Conservation (phyloP, 1,140 invertebrate genomes). For the Drosophila sturtevanti region DNA sequence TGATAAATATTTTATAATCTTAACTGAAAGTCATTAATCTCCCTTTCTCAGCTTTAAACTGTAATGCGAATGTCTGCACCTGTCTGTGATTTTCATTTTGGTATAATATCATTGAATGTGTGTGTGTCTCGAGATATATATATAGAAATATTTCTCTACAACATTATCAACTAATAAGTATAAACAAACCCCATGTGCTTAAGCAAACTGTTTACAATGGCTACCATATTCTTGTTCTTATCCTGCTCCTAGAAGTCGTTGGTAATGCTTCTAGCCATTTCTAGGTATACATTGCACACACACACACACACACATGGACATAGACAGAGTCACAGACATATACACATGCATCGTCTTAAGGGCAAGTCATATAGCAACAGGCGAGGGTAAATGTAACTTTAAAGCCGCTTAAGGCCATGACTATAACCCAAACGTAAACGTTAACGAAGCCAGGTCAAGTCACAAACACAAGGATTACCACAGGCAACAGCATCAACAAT, state of each 20-base stretch:
- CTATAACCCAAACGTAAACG: constrained; percentile 64
- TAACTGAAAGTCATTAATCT: not conserved
- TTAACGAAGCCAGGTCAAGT: constrained; percentile 61
- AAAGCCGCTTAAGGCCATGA: constrained; percentile 73
- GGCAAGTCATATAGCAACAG: constrained; percentile 58
- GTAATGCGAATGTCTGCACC: constrained; percentile 11
- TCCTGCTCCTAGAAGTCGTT: constrained; percentile 1
- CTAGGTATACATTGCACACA: constrained; percentile 37
- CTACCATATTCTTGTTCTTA: constrained; percentile 13
- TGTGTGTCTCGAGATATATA: not conserved
- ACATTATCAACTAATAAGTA: constrained; percentile 76
- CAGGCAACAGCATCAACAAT: constrained; percentile 45
- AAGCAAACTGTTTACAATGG: constrained; percentile 64
- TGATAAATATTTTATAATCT: not conserved
- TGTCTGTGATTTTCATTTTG: not conserved
- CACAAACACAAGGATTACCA: constrained; percentile 77
- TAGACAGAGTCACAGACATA: not conserved
- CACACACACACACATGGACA: not conserved
- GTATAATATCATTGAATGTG: not conserved
- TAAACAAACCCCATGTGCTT: constrained; percentile 72
- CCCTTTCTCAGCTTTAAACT: not conserved
- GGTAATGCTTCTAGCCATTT: constrained; percentile 18
- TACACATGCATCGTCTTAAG: constrained; percentile 24
- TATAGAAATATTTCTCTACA: constrained; percentile 17
- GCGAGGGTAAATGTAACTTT: constrained; percentile 63